Evolutionary conservation across 2,888 invertebrate species (phyloP).

Genomic region (Kryphioiulus occultus): DNA sequence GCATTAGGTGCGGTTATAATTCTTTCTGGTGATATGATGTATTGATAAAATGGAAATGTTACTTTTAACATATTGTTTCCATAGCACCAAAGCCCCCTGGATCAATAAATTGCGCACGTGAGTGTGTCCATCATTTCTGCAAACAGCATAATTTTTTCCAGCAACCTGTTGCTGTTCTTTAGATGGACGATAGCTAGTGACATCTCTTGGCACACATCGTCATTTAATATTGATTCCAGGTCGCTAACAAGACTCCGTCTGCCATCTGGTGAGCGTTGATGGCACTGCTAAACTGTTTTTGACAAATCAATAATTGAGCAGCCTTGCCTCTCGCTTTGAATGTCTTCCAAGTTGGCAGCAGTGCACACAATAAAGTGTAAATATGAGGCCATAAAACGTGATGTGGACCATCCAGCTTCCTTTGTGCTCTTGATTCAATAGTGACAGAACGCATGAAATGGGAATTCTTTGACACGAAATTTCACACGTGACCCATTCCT

Average conservation of each 20-base stretch:
- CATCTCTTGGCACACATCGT: neutral
- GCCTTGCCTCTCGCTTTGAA: neutral
- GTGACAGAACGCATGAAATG: neutral
- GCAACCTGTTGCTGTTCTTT: neutral
- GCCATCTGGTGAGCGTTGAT: slow-evolving; percentile 12
- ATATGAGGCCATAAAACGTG: slow-evolving; percentile 36
- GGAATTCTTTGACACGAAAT: slow-evolving; percentile 9
- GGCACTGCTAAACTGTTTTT: slow-evolving; percentile 14
- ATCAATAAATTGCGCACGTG: neutral
- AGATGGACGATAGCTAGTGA: neutral
- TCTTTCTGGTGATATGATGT: neutral
- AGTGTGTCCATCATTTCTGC: neutral
- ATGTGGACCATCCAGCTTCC: neutral
- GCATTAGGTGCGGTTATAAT: neutral
- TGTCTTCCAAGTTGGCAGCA: neutral
- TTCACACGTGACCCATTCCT: slow-evolving; percentile 32
- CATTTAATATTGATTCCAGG: neutral
- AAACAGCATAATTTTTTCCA: neutral
- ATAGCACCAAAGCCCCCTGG: neutral
- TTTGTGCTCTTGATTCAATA: neutral
- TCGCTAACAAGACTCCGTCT: neutral
- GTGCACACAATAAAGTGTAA: slow-evolving; percentile 21
- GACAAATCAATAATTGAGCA: slow-evolving; percentile 31
- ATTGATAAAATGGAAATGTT: neutral
- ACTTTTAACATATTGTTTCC: neutral